A percentile compares a stretch with the other conserved stretches of the same genome.
Evolutionary conservation across 2,113 vertebrate species (phyloP).

Genomic region (Trematocara variabile): DNA sequence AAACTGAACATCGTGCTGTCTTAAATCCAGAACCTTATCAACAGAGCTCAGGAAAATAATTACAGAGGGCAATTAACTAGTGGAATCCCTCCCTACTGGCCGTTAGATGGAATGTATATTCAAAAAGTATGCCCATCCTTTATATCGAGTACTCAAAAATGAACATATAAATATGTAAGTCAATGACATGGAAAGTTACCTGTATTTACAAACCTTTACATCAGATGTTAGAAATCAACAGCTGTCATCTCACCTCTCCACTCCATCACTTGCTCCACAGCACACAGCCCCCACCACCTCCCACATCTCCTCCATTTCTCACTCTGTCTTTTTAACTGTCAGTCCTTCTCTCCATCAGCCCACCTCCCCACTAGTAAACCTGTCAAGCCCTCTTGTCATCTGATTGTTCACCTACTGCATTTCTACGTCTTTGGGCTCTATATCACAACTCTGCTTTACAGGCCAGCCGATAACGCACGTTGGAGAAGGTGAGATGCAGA

Average conservation of each 20-base stretch:
- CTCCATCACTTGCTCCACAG: constrained; percentile 2
- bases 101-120: neutral
- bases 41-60: neutral
- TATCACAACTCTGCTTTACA: neutral
- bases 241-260: neutral
- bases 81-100: neutral
- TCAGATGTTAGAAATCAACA: neutral
- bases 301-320: constrained; percentile 4
- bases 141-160: neutral
- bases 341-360: constrained; percentile 8
- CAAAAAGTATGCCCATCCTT: neutral
- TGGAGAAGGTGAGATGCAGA: neutral
- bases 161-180: neutral
- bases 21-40: neutral
- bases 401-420: neutral
- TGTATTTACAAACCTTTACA: neutral
- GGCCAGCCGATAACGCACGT: neutral
- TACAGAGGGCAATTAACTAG: neutral
- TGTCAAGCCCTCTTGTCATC: constrained; percentile 7
- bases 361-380: neutral
- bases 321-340: constrained; percentile 33
- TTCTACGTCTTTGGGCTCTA: neutral
- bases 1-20: neutral
- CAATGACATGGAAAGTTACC: neutral
- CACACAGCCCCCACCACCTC: neutral